Evolutionary conservation across 1,140 invertebrate species (phyloP).

Genomic region (Lanistes nyassanus): DNA sequence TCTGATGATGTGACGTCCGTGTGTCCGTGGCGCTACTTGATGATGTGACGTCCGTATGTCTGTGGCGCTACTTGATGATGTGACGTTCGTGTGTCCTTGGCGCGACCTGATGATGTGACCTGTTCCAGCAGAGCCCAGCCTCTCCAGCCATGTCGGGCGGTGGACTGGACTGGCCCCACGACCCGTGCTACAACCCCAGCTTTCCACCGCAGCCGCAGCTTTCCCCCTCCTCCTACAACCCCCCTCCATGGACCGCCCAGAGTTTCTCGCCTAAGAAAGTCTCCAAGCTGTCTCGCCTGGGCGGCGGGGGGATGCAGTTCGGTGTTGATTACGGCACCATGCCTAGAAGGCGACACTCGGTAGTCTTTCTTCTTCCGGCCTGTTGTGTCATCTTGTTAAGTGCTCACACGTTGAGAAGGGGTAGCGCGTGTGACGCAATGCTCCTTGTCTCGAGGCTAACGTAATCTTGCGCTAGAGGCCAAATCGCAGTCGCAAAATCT

Average conservation of each 20-base stretch:
- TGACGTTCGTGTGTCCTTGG: neutral
- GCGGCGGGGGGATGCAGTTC: conserved; percentile 26
- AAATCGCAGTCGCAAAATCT: no score
- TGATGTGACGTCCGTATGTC: neutral
- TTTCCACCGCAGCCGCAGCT: neutral
- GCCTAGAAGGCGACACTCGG: conserved; percentile 27
- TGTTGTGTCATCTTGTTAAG: no score
- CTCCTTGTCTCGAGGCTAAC: no score
- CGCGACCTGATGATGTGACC: neutral
- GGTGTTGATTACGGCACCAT: conserved; percentile 22
- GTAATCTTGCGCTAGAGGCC: no score
- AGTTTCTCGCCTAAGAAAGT: conserved; percentile 31
- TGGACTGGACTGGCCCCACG: neutral
- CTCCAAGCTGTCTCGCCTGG: conserved; percentile 32
- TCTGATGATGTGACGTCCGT: no score
- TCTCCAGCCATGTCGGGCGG: conserved; percentile 11
- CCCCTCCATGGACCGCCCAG: conserved; percentile 29
- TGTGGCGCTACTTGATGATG: no score
- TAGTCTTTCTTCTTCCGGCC: conserved; percentile 5
- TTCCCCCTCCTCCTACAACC: conserved; percentile 13
- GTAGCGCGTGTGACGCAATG: no score
- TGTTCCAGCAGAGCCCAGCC: conserved; percentile 27
- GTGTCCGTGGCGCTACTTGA: no score
- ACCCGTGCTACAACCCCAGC: conserved; percentile 20
- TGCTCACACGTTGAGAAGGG: no score